These are phyloP conservation scores for Agrotis ipsilon DNA, from an alignment of 2,888 invertebrate species.

Conservation along the genomic window DNA sequence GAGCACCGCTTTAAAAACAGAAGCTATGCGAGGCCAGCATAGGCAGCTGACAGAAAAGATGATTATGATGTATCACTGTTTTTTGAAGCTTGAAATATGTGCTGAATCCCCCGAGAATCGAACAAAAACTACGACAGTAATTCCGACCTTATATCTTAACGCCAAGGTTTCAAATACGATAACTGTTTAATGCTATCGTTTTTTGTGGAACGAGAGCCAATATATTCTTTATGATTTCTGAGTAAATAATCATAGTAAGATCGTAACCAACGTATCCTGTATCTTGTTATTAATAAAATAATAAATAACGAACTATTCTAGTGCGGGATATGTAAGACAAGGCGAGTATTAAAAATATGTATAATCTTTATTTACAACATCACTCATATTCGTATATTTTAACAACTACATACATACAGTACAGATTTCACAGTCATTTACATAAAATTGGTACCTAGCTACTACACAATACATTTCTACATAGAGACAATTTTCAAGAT, in stretches of 20 bases:
- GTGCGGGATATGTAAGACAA: conserved; percentile 42
- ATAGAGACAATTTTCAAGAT: conserved; percentile 15
- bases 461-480: conserved; percentile 35
- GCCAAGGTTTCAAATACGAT: conserved; percentile 21
- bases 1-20: conserved; percentile 30
- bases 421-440: conserved; percentile 52
- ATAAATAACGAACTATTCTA: conserved; percentile 7
- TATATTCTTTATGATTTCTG: conserved; percentile 18
- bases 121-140: conserved; percentile 6
- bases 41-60: conserved; percentile 53
- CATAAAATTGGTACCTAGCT: conserved; percentile 42
- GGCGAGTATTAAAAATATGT: conserved; percentile 59
- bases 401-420: conserved; percentile 47
- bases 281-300: background rate
- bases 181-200: background rate
- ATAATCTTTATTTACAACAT: conserved; percentile 66
- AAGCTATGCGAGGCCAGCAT: conserved; percentile 40
- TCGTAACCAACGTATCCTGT: background rate
- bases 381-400: conserved; percentile 46
- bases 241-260: conserved; percentile 25
- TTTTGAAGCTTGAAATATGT: conserved; percentile 55
- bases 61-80: conserved; percentile 60
- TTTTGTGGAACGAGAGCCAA: conserved; percentile 8
- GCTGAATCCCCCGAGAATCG: conserved; percentile 14
- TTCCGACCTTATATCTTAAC: conserved; percentile 37